These are phyloP conservation scores for Cheilosia vernalis DNA, from an alignment of 2,888 invertebrate genomes.

Conservation along the genomic window DNA sequence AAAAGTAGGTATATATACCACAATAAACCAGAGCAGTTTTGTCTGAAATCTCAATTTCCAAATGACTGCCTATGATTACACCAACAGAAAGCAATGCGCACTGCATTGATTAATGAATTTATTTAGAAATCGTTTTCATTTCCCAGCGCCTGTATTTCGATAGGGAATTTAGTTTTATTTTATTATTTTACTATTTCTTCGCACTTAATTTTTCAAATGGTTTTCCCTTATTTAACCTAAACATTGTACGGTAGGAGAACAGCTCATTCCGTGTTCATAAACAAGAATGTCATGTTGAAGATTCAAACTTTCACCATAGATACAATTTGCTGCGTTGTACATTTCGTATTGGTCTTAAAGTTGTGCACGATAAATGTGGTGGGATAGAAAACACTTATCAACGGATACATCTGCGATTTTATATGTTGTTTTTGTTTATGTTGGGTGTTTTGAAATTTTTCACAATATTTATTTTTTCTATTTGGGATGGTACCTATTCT, in stretches of 20 bases:
- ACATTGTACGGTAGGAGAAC: neutral
- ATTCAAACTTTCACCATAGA: neutral
- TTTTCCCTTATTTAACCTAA: neutral
- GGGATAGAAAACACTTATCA: neutral
- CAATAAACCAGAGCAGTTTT: too few species aligned
- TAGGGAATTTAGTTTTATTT: neutral
- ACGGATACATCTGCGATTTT: neutral
- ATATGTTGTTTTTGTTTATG: neutral
- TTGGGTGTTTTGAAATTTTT: neutral
- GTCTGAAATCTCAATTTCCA: too few species aligned
- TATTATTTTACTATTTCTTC: neutral
- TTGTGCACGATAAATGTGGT: neutral
- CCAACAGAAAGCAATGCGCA: neutral
- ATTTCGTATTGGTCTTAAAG: neutral
- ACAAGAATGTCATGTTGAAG: neutral
- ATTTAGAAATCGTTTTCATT: neutral
- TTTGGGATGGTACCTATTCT: too few species aligned
- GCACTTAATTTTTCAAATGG: neutral
- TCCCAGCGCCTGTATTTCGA: neutral
- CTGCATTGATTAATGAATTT: neutral
- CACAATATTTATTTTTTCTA: too few species aligned
- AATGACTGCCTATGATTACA: too few species aligned
- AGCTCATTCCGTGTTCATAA: neutral
- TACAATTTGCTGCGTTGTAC: neutral
- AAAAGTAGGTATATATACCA: too few species aligned